Conservation (phyloP, 2,888 invertebrate species). For the Melanostoma scalare region DNA sequence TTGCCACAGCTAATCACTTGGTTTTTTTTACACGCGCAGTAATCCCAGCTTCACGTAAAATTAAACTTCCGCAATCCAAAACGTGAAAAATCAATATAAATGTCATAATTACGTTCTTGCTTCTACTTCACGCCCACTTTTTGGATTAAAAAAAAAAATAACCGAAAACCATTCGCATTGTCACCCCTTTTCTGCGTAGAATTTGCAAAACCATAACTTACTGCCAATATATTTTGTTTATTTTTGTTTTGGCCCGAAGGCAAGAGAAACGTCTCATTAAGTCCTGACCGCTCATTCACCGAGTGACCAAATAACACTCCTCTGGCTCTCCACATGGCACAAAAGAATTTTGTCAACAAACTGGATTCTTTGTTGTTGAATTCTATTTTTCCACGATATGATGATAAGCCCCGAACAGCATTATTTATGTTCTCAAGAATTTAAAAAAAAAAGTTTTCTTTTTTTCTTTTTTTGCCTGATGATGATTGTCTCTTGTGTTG, state of each 20-base stretch:
- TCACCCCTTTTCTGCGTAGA: slow-evolving; percentile 16
- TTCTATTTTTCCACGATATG: slow-evolving; percentile 56
- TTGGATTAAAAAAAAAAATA: background rate
- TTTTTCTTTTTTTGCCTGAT: background rate
- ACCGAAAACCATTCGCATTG: background rate
- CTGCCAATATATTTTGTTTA: slow-evolving; percentile 12
- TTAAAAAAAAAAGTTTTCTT: too few relatives aligned
- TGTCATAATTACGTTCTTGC: slow-evolving; percentile 34
- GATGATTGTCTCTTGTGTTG: background rate
- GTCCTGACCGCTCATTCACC: background rate
- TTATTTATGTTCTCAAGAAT: slow-evolving; percentile 24
- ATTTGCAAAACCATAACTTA: slow-evolving; percentile 14
- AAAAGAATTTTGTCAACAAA: slow-evolving; percentile 55
- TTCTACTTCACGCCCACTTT: slow-evolving; percentile 28
- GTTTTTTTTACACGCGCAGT: background rate
- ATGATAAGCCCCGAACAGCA: slow-evolving; percentile 33
- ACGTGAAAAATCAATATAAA: slow-evolving; percentile 33
- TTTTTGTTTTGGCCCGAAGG: slow-evolving; percentile 36
- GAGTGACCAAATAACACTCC: background rate
- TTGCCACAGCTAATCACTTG: slow-evolving; percentile 4
- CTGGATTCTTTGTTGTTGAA: slow-evolving; percentile 69
- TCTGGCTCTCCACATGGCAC: slow-evolving; percentile 10
- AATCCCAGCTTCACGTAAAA: slow-evolving; percentile 25
- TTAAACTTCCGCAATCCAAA: slow-evolving; percentile 56
- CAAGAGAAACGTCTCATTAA: slow-evolving; percentile 36